Evolutionary conservation across 2,888 invertebrate genomes (phyloP).

Genomic region (Volucella inanis): DNA sequence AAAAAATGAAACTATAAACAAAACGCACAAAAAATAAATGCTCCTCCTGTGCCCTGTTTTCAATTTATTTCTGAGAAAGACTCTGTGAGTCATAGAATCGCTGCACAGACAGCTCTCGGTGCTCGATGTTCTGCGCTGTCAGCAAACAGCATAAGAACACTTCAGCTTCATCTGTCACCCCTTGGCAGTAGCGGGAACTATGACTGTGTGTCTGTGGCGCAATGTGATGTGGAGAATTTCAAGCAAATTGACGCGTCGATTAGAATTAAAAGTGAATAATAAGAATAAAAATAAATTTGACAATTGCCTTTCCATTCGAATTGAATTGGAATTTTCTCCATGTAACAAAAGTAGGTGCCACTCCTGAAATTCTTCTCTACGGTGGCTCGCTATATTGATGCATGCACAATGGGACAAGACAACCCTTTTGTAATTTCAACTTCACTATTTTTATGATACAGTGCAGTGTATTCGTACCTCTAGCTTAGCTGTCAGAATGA

Average conservation of each 20-base stretch:
- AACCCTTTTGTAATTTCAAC: constrained; percentile 23
- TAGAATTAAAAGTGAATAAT: constrained; percentile 43
- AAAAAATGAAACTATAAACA: constrained; percentile 43
- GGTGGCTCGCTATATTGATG: neutral
- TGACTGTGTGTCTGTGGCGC: neutral
- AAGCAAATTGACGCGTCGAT: constrained; percentile 62
- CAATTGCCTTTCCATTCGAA: constrained; percentile 23
- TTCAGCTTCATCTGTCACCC: constrained; percentile 2
- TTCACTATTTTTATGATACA: neutral
- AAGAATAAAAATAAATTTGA: constrained; percentile 25
- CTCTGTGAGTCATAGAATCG: constrained; percentile 42
- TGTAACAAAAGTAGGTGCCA: constrained; percentile 16
- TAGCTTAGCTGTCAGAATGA: neutral
- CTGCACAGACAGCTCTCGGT: constrained; percentile 1
- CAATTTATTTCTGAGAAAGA: constrained; percentile 62
- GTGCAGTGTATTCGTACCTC: neutral
- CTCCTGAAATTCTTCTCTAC: neutral
- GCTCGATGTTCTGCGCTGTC: neutral
- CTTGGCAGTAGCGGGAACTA: neutral
- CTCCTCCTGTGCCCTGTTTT: constrained; percentile 28
- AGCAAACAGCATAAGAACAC: neutral
- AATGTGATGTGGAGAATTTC: constrained; percentile 57
- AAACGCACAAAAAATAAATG: constrained; percentile 13
- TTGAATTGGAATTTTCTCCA: constrained; percentile 25
- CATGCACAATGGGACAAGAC: too few relatives aligned